Conservation (phyloP, 2,113 vertebrate genomes). For the Indri indri region DNA sequence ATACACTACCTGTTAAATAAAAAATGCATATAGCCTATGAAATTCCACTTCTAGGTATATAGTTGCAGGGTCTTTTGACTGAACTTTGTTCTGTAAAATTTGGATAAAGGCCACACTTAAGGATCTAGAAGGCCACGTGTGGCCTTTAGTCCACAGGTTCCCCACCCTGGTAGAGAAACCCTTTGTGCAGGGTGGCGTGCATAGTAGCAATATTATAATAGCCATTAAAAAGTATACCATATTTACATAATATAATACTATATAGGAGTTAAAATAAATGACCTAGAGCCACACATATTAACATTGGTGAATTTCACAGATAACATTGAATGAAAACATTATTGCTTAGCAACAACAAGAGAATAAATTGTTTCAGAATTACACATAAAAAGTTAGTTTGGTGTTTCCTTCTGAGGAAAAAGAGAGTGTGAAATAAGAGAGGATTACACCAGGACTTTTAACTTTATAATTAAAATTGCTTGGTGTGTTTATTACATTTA, state of each 20-base stretch:
- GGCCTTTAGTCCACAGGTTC: too few species aligned
- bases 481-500: background rate
- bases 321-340: background rate
- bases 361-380: background rate
- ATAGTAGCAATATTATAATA: background rate
- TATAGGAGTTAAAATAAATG: background rate
- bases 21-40: background rate
- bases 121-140: too few species aligned
- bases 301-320: background rate
- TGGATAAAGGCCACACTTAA: too few species aligned
- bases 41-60: background rate
- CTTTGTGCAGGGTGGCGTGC: background rate
- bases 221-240: background rate
- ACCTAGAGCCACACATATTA: background rate
- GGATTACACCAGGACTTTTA: background rate
- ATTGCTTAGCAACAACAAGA: background rate
- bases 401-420: background rate
- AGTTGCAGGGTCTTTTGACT: too few species aligned
- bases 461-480: background rate
- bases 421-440: background rate
- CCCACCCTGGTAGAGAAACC: background rate
- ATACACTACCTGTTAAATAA: background rate
- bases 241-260: background rate
- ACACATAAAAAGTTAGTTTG: background rate
- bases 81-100: too few species aligned